A percentile compares a stretch with the other conserved stretches of the same genome.
Evolutionary conservation across 1,140 invertebrate species (phyloP).

Genomic region (Pseudoatta argentina): DNA sequence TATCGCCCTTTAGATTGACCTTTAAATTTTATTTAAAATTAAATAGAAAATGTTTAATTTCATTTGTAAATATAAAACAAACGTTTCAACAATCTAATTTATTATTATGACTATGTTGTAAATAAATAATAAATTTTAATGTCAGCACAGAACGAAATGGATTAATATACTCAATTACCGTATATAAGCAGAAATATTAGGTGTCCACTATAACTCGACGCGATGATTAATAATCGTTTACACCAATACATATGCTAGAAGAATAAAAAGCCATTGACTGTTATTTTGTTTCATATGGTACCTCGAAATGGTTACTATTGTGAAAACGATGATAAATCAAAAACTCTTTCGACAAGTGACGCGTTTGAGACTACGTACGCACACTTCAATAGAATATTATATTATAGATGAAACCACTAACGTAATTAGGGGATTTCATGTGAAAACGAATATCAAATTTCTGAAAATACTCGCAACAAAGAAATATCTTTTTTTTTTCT

Average conservation of each 20-base stretch:
- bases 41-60: not conserved
- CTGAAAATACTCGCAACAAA: not conserved
- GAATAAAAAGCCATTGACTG: slow-evolving; percentile 12
- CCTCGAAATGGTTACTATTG: slow-evolving; percentile 10
- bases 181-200: slow-evolving; percentile 7
- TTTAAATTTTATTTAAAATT: not conserved
- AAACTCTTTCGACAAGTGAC: slow-evolving; percentile 3
- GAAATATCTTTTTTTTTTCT: not conserved
- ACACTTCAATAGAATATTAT: slow-evolving; percentile 1
- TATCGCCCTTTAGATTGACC: not conserved
- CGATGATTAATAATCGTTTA: slow-evolving; percentile 32
- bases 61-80: not conserved
- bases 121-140: slow-evolving; percentile 14
- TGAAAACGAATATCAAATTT: not conserved
- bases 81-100: not conserved
- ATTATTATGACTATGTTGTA: not conserved
- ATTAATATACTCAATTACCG: slow-evolving; percentile 9
- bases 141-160: not conserved
- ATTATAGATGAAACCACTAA: not conserved
- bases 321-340: slow-evolving; percentile 10
- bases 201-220: not conserved
- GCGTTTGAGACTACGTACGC: not conserved
- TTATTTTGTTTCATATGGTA: slow-evolving; percentile 13
- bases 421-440: not conserved
- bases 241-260: not conserved